Evolutionary conservation across 2,797 vertebrate genomes (phyloP), one percentile per base, ranked within the genome.

Genomic region (Rhodeus uyekii): DNA sequence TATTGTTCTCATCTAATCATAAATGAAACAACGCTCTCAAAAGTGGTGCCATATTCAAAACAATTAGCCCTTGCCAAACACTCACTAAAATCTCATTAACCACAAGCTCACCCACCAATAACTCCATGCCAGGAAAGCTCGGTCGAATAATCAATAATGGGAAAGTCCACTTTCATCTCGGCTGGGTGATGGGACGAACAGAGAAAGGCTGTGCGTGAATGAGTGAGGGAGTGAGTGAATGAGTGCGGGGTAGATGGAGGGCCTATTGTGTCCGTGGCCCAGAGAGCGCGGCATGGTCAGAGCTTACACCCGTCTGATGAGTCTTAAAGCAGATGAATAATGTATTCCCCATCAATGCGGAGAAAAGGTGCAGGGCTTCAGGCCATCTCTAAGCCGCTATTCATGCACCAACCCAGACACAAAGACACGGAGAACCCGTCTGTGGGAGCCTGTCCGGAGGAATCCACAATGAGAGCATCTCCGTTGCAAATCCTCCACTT

Each of bases 311-410:
- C 92, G 89, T 93, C 90, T 92, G 92, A 93, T 91, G 90, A 93
- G 68, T 92, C 94, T 90, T 90, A 92, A 93, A 92, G 93, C 92
- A 92, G 92, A 94, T 94, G 93, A 94, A 94, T 94, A 92, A 94
- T 94, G 93, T 92, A 94, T 93, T 90, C 90, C 90, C 90, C 90
- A 93, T 94, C 93, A 94, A 93, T 93, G 93, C 93, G 91, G 91
- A 92, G 91, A 77, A 77, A 82, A 78, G 84, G 90, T 91, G 87
- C 93, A 92, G 92, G 87, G 93, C 93, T 92, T 88, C 88, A 84
- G 93, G 93, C 93, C 90, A 93, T 91, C 86, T 91, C 88, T 94
- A 93, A 94, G 93, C 92, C 91, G 89, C 92, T 93, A 93, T 94
- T 93, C 93, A 93, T 92, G 86, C 90, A 91, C 89, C 89, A 85